Evolutionary conservation across 2,888 invertebrate genomes (phyloP), one percentile per base, ranked within the genome.

Genomic region (Lasioglossum zephyrum): DNA sequence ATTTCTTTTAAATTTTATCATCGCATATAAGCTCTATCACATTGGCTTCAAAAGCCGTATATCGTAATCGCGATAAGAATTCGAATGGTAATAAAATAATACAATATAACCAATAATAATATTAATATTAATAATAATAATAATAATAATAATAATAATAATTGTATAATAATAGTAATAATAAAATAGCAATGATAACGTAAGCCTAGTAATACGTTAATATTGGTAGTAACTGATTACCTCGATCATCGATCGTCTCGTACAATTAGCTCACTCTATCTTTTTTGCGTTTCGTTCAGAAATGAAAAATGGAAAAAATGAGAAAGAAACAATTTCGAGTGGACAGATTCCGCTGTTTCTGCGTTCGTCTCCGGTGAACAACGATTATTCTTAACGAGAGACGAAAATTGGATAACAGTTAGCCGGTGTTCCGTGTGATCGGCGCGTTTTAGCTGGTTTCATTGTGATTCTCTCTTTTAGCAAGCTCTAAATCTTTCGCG

Each of bases 11-110:
- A 84, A 90, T 86, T 90, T 88, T 92, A 90, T 92, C 93, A 92
- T 93, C 93, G 94, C 93, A 93, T 92, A 93, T 94, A 95, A 95
- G 95, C 95, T 95, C 95, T 95, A 95, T 95, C 95, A 95, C 95
- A 95, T 95, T 94, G 95, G 95, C 95, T 95, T 95, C 90, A 92
- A 81, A 95, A 95, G 95, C 95, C 95, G 92, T 93, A 94, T 94
- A 94, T 94, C 92, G 90, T 94, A 90, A 85, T 91, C 88, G 89
- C 89, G 91, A 93, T 91, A 91, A 93, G 90, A 89, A 92, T 90
- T 86, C 87, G 86, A 88, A 89, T 89, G 85, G 81, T 89, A 89
- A 89, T 85, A 88, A 88, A 86, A 89, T 90, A 89, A 90, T 90
- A 92, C 88, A 92, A 91, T 90, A 91, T 91, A 90, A 91, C 89